Conservation (phyloP, 2,113 vertebrate species). For the Colinus virginianus region DNA sequence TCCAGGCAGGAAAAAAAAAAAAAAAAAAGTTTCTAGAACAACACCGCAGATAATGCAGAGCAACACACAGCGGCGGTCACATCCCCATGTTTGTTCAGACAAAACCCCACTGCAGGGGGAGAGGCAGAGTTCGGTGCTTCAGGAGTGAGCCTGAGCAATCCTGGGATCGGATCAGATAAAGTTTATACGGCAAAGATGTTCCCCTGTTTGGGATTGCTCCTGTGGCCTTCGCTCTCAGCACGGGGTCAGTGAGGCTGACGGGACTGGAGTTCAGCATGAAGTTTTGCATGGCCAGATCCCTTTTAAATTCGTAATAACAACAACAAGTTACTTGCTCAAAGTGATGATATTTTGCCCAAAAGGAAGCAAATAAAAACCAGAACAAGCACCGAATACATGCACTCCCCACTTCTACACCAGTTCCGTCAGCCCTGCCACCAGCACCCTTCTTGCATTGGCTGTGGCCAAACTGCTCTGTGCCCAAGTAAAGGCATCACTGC, state of each 20-base stretch:
- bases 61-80: conserved; percentile 68
- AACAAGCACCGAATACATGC: background rate
- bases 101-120: background rate
- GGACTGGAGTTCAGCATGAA: background rate
- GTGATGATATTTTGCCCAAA: background rate
- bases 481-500: background rate
- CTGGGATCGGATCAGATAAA: background rate
- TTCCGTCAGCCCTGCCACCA: background rate
- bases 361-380: background rate
- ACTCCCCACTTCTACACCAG: background rate
- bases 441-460: background rate
- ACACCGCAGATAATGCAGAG: conserved; percentile 61
- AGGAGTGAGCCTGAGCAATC: conserved; percentile 9
- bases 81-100: conserved; percentile 9
- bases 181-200: conserved; percentile 25
- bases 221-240: background rate
- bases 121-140: background rate
- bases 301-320: background rate
- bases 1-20: conserved; percentile 21
- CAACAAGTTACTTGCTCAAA: background rate
- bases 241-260: background rate
- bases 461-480: background rate
- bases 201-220: conserved; percentile 21
- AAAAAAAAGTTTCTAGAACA: conserved; percentile 52
- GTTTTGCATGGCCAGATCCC: background rate